Percentiles rank a stretch among this genome's conserved stretches.
These are phyloP conservation scores for Amiota mariae DNA, from an alignment of 2,888 invertebrate species.

Conservation along the genomic window DNA sequence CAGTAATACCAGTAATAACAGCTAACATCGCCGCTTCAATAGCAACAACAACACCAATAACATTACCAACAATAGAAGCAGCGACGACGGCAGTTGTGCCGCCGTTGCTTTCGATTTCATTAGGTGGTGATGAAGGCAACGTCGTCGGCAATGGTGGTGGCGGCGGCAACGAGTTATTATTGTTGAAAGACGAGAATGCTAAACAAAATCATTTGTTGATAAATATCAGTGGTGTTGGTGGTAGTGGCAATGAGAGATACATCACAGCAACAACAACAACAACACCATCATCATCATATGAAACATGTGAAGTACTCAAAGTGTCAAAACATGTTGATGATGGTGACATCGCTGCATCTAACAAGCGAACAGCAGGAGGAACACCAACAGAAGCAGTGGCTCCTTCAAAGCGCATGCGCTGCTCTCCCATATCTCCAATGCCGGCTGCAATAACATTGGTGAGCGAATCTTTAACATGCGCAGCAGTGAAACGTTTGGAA, in stretches of 20 bases:
- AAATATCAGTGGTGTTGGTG: constrained; percentile 45
- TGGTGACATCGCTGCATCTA: constrained; percentile 48
- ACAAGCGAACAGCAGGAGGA: too few relatives aligned
- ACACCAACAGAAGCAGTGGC: constrained; percentile 50
- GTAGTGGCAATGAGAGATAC: constrained; percentile 39
- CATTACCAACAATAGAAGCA: constrained; percentile 26
- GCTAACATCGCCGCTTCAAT: background rate
- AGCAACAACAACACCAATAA: constrained; percentile 4
- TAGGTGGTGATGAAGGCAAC: constrained; percentile 33
- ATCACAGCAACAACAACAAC: constrained; percentile 35
- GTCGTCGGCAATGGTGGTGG: constrained; percentile 22
- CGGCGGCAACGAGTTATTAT: background rate
- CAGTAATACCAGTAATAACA: constrained; percentile 47
- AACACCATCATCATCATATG: constrained; percentile 11
- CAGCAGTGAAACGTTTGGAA: constrained; percentile 51
- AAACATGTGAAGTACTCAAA: background rate
- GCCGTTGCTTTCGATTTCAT: constrained; percentile 54
- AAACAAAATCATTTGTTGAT: background rate
- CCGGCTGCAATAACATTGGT: constrained; percentile 30
- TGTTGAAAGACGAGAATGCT: background rate
- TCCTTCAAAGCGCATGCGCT: constrained; percentile 47
- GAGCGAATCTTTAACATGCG: constrained; percentile 34
- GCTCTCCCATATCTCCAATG: constrained; percentile 48
- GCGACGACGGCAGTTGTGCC: constrained; percentile 36
- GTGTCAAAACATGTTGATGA: constrained; percentile 47